Base-by-base conservation (phyloP, 2,797 vertebrate species). In the Pipistrellus kuhlii region DNA sequence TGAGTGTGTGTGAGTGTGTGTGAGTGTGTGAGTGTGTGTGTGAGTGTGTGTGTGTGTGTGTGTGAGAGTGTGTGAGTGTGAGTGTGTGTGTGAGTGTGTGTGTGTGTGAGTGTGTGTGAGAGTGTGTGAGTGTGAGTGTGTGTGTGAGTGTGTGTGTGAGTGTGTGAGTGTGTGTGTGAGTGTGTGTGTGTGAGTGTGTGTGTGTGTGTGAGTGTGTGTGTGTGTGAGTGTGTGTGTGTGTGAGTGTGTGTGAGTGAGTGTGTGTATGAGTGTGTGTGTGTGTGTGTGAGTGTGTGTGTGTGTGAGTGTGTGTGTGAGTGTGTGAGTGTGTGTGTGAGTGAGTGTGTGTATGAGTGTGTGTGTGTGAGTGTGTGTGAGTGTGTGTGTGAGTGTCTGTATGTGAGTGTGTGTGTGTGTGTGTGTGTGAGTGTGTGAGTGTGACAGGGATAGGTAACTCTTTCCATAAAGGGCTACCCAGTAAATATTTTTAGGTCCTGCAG, bases 291-390 rank as follows among this genome's bases (percentile, higher is more conserved):
- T 5, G 6, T 6, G 38, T 41, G 38, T 6, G 38, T 41, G 38
- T 41, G 38, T 41, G 38, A 41, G 38, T 41, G 6, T 41, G 38
- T 6, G 38, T 41, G 6, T 38, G 9, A 32, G 17, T n/a, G 6
- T 6, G 8, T 14, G 0, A 5, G 5, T 2, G 9, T 38, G 17
- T 27, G 6, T 8, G 13, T 14, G 0, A 5, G 5, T 1, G 38
- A 15, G 9, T 32, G 17, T n/a, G 6, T 8, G 13, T 14, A 0
- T 11, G 5, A 15, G 9, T 32, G 17, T 30, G 6, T 8, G 13
- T 21, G 0, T 9, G 5, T 9, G 5, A 1, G 23, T 2, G 11
- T 5, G 23, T 25, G 23, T 7, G 20, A 9, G 53, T 1, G 53
- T 7, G 48, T 18, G 48, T 2, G 17, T 7, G 48, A 2, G 48